A percentile compares a stretch with the other conserved stretches of the same genome.
These are phyloP conservation scores for Cantharis nigra DNA, from an alignment of 2,888 invertebrate genomes.

Conservation along the genomic window DNA sequence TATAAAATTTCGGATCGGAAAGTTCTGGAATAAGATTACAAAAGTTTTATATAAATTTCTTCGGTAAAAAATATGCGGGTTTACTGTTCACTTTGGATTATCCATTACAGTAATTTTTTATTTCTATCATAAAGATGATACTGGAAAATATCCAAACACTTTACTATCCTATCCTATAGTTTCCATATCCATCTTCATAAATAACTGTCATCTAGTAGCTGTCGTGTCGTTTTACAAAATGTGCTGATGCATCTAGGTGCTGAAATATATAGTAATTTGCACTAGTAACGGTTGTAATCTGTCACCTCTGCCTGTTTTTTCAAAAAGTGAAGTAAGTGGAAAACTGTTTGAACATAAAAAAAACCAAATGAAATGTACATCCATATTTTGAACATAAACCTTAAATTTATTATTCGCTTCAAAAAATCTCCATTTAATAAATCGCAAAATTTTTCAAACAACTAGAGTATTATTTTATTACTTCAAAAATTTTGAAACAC, in stretches of 20 bases:
- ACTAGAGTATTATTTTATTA: neutral
- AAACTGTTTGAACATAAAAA: neutral
- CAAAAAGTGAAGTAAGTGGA: neutral
- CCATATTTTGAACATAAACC: neutral
- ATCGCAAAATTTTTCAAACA: neutral
- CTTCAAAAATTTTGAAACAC: neutral
- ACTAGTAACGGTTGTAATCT: slow-evolving; percentile 14
- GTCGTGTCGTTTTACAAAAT: slow-evolving; percentile 11
- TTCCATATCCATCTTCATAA: slow-evolving; percentile 10
- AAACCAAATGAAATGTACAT: neutral
- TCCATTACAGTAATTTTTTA: neutral
- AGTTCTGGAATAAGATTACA: neutral
- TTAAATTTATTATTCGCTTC: neutral
- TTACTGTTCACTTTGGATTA: neutral
- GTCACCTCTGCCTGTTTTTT: slow-evolving; percentile 4
- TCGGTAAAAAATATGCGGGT: neutral
- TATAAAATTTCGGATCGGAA: neutral
- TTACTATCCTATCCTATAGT: neutral
- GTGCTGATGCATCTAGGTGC: slow-evolving; percentile 17
- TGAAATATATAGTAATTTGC: slow-evolving; percentile 20
- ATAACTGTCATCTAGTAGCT: slow-evolving; percentile 19
- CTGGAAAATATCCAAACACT: neutral
- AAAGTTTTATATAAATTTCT: neutral
- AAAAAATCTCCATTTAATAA: neutral
- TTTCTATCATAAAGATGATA: neutral